Evolutionary conservation across 1,140 invertebrate species (phyloP).

Genomic region (Drosophila sturtevanti): DNA sequence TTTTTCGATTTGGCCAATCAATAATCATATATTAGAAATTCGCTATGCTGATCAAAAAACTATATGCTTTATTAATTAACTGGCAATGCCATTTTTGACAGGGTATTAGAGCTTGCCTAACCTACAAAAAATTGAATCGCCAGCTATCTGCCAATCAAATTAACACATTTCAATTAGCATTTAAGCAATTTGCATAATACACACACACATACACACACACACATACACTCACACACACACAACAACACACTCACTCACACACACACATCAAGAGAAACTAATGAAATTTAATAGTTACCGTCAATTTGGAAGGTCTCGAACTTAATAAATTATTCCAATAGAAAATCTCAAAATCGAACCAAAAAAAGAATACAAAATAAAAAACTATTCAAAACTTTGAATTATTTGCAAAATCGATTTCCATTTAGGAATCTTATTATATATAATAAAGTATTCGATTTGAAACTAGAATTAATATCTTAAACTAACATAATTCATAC

Average conservation of each 20-base stretch:
- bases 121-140: conserved; percentile 36
- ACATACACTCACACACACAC: neutral
- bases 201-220: neutral
- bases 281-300: conserved; percentile 6
- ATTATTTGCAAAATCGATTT: no score
- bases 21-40: conserved; percentile 43
- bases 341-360: neutral
- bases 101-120: neutral
- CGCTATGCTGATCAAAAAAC: neutral
- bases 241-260: neutral
- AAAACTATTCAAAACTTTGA: no score
- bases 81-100: neutral
- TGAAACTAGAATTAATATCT: no score
- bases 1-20: neutral
- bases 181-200: conserved; percentile 49
- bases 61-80: neutral
- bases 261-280: conserved; percentile 5
- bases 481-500: no score
- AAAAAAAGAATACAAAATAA: neutral
- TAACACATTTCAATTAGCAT: conserved; percentile 78
- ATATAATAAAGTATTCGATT: no score
- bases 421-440: no score
- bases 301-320: neutral
- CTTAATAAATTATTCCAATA: neutral
- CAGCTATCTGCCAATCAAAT: conserved; percentile 72